Evolutionary conservation across 2,113 vertebrate species (phyloP).

Genomic region (Phaethon lepturus): DNA sequence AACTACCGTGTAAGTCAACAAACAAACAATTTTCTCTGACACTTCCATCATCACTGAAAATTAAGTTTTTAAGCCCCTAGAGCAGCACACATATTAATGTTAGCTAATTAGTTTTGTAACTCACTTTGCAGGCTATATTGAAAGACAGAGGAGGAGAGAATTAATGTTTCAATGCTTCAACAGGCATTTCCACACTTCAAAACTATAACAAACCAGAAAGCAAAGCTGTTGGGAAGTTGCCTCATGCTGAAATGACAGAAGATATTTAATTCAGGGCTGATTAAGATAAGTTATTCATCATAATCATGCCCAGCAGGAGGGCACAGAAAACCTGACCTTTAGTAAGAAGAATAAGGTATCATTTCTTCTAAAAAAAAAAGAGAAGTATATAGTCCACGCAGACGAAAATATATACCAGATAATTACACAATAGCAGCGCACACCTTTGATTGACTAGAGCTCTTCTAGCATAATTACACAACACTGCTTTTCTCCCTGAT

Average conservation of each 20-base stretch:
- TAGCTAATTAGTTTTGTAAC: conserved; percentile 71
- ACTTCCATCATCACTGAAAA: conserved; percentile 68
- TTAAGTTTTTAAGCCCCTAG: conserved; percentile 64
- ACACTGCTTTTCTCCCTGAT: not conserved
- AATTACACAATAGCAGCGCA: not conserved
- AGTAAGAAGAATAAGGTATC: not conserved
- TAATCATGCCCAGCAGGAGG: conserved; percentile 37
- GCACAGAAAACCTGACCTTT: conserved; percentile 53
- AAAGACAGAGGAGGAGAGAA: conserved; percentile 37
- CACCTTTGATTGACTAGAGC: not conserved
- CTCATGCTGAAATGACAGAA: conserved; percentile 38
- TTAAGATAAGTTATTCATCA: conserved; percentile 56
- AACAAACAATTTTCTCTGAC: conserved; percentile 56
- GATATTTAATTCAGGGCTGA: conserved; percentile 54
- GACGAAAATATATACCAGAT: not conserved
- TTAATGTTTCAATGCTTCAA: conserved; percentile 56
- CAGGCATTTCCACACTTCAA: conserved; percentile 58
- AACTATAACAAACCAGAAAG: conserved; percentile 40
- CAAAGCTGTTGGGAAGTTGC: conserved; percentile 42
- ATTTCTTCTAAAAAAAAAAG: not conserved
- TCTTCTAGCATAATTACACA: conserved; percentile 3
- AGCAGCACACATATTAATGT: conserved; percentile 62
- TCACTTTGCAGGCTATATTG: conserved; percentile 50
- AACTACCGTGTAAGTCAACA: conserved; percentile 48
- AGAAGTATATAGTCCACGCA: not conserved